Conservation (phyloP, 1,140 invertebrate genomes). For the Apolygus lucorum region DNA sequence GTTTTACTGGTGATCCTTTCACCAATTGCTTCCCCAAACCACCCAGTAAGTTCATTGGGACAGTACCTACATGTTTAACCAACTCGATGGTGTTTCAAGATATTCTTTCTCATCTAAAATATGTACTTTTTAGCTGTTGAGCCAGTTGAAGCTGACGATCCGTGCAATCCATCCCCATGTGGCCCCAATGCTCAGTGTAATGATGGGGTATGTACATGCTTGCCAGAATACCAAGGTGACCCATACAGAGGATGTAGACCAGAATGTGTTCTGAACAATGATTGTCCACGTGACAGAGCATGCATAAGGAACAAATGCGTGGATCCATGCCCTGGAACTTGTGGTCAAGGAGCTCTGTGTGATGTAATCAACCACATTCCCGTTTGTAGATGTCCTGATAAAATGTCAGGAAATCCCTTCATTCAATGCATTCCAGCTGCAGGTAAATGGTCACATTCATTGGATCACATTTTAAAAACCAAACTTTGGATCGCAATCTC, state of each 20-base stretch:
- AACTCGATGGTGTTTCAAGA: slow-evolving; percentile 6
- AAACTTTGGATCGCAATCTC: background rate
- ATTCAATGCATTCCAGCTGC: slow-evolving; percentile 37
- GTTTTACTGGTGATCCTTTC: slow-evolving; percentile 50
- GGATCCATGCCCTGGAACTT: slow-evolving; percentile 60
- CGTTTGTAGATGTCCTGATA: slow-evolving; percentile 58
- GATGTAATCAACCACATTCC: slow-evolving; percentile 70
- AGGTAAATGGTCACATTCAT: slow-evolving; percentile 33
- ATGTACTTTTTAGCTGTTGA: slow-evolving; percentile 26
- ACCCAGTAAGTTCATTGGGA: slow-evolving; percentile 29
- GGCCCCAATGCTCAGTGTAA: slow-evolving; percentile 51
- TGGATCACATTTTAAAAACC: no score
- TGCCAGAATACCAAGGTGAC: slow-evolving; percentile 48
- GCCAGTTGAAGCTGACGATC: slow-evolving; percentile 35
- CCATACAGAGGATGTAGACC: slow-evolving; percentile 44
- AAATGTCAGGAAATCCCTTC: slow-evolving; percentile 65
- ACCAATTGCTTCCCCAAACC: slow-evolving; percentile 42
- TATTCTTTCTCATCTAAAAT: background rate
- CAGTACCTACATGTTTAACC: background rate
- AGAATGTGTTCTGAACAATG: slow-evolving; percentile 45
- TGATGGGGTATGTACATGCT: slow-evolving; percentile 44
- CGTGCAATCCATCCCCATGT: slow-evolving; percentile 45
- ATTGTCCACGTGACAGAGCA: slow-evolving; percentile 42
- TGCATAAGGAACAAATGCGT: slow-evolving; percentile 46
- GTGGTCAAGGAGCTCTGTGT: slow-evolving; percentile 61